phyloP scores from a whole-genome alignment of 2,113 vertebrate genomes.

The Calidris pugnax region DNA sequence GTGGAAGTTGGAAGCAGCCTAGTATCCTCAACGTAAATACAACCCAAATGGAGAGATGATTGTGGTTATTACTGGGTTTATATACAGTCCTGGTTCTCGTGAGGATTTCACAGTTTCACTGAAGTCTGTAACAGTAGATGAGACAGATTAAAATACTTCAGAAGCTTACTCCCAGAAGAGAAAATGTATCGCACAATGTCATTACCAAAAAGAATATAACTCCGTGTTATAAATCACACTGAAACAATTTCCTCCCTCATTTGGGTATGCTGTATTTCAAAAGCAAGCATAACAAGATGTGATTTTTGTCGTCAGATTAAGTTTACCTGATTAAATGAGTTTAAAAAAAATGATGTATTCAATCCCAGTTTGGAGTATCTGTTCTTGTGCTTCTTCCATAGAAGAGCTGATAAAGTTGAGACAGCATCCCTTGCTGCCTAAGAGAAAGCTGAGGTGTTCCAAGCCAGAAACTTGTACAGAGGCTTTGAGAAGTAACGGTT shows the following conservation, averaged over 20 bases:
- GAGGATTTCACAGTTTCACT: neutral
- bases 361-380: neutral
- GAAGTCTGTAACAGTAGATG: neutral
- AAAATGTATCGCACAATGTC: neutral
- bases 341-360: neutral
- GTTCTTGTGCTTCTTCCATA: neutral
- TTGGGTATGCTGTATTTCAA: neutral
- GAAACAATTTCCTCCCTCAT: neutral
- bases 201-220: neutral
- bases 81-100: neutral
- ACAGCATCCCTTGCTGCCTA: neutral
- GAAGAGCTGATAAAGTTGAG: neutral
- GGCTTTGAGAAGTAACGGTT: neutral
- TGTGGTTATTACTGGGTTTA: neutral
- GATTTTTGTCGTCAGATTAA: neutral
- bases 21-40: neutral
- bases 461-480: neutral
- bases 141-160: slow-evolving; percentile 1
- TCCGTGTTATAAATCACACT: neutral
- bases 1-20: neutral
- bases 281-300: neutral
- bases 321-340: neutral
- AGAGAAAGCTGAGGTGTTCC: neutral
- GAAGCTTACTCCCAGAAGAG: neutral
- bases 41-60: neutral